These are phyloP conservation scores for Achlya flavicornis DNA, from an alignment of 2,888 invertebrate species.

Conservation along the genomic window DNA sequence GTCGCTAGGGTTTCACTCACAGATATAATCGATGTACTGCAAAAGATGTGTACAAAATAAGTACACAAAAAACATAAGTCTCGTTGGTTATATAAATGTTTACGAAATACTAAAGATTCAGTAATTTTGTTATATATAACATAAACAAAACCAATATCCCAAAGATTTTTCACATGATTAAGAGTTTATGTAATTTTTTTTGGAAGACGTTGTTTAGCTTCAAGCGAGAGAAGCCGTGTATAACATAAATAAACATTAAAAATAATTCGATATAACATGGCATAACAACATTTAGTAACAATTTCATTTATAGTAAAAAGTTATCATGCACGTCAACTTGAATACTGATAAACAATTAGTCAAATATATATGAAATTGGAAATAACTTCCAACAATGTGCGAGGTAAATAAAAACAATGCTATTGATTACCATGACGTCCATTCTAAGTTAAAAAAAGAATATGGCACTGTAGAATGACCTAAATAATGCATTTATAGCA, in stretches of 20 bases:
- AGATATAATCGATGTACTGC: conserved; percentile 16
- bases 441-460: too few species aligned
- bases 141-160: conserved; percentile 64
- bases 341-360: conserved; percentile 27
- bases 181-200: conserved; percentile 39
- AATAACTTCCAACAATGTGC: background rate
- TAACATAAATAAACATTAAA: conserved; percentile 27
- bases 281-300: conserved; percentile 28
- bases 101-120: conserved; percentile 29
- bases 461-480: too few species aligned
- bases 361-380: conserved; percentile 10
- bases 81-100: conserved; percentile 21
- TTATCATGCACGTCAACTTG: conserved; percentile 21
- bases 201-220: conserved; percentile 70
- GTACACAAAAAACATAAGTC: conserved; percentile 18
- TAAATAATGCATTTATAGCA: too few species aligned
- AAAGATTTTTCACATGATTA: conserved; percentile 55
- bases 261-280: conserved; percentile 38
- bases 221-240: conserved; percentile 35
- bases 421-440: background rate
- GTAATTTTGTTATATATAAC: conserved; percentile 29
- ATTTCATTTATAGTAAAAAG: conserved; percentile 22
- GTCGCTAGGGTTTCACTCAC: background rate
- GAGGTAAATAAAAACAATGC: background rate
- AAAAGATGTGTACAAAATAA: conserved; percentile 33